Percentiles rank a stretch among this genome's conserved stretches.
phyloP scores from a whole-genome alignment of 1,140 invertebrate species.

The Magallana ariakensis region DNA sequence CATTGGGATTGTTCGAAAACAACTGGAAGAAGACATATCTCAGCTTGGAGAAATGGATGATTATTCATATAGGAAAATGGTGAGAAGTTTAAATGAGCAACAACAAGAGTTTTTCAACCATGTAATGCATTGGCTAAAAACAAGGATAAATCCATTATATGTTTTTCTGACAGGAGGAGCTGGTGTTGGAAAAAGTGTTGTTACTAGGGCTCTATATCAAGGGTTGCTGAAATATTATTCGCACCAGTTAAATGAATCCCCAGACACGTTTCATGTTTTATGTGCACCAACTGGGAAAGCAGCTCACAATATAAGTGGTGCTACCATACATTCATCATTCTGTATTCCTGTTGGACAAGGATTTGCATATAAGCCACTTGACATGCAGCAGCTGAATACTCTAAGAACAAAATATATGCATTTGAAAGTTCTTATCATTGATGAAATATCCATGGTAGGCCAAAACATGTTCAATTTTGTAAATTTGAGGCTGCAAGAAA shows the following conservation, averaged over 20 bases:
- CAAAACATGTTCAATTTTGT: too few relatives aligned
- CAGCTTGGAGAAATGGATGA: conserved; percentile 36
- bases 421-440: too few relatives aligned
- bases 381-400: conserved; percentile 51
- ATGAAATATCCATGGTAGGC: too few relatives aligned
- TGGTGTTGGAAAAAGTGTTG: conserved; percentile 62
- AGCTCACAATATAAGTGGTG: conserved; percentile 57
- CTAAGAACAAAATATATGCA: too few relatives aligned
- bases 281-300: conserved; percentile 63
- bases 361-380: conserved; percentile 54
- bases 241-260: conserved; percentile 29
- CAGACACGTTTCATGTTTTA: conserved; percentile 49
- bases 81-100: conserved; percentile 39
- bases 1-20: conserved; percentile 12
- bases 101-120: conserved; percentile 53
- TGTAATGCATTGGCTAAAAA: conserved; percentile 47
- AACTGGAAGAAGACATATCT: conserved; percentile 17
- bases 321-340: conserved; percentile 54
- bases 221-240: conserved; percentile 43
- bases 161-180: conserved; percentile 58
- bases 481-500: too few relatives aligned
- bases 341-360: conserved; percentile 51
- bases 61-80: conserved; percentile 33
- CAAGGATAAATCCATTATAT: conserved; percentile 42
- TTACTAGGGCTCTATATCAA: conserved; percentile 55